A percentile compares a stretch with the other conserved stretches of the same genome.
Conservation (phyloP, 2,113 vertebrate species). For the Mesembrinibis cayennensis region DNA sequence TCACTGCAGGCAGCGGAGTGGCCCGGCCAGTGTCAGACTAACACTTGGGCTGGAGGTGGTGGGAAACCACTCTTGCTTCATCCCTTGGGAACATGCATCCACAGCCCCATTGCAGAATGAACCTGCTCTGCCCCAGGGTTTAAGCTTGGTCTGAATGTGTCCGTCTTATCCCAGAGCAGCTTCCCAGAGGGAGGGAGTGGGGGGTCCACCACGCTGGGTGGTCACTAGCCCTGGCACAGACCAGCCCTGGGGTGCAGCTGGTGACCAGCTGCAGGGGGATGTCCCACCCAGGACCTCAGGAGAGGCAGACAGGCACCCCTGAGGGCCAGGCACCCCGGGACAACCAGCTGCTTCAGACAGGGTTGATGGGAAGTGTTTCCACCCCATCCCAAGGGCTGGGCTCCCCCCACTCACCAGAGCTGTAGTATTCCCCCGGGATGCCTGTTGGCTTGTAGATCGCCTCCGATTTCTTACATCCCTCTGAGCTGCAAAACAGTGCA, state of each 20-base stretch:
- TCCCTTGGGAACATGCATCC: background rate
- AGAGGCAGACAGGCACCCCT: background rate
- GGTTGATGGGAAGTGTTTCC: background rate
- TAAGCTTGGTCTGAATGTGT: background rate
- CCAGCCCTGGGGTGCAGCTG: background rate
- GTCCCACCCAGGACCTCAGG: background rate
- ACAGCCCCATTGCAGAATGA: background rate
- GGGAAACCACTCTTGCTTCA: background rate
- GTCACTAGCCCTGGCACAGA: background rate
- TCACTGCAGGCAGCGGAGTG: background rate
- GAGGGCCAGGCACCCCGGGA: background rate
- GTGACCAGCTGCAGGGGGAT: background rate
- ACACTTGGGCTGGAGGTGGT: background rate
- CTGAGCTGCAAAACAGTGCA: background rate
- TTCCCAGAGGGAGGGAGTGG: background rate
- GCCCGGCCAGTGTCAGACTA: background rate
- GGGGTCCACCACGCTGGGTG: fast-evolving
- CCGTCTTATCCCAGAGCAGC: background rate
- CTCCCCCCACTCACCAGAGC: conserved; percentile 7
- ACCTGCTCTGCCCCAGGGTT: background rate
- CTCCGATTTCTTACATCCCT: background rate
- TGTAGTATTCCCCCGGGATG: background rate
- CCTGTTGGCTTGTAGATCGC: background rate
- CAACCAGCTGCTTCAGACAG: background rate
- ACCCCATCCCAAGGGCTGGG: fast-evolving